Evolutionary conservation across 2,113 vertebrate genomes (phyloP), one percentile per base, ranked within the genome.

Genomic region (Phyllostomus hastatus): DNA sequence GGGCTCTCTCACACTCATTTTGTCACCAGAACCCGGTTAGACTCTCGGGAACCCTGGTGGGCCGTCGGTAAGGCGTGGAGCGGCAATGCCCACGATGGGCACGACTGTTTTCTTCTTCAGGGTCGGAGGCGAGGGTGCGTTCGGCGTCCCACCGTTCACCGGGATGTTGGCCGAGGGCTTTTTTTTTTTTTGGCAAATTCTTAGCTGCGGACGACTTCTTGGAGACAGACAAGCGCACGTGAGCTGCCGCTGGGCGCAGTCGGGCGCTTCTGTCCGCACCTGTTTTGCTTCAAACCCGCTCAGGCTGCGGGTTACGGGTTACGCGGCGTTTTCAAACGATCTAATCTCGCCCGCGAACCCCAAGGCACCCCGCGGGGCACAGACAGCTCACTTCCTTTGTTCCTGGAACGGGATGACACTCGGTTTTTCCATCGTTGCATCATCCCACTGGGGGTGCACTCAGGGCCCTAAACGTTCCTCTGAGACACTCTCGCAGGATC

Each of bases 401-500:
- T 17, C 20, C 46, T 10, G 59, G 26, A 15, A 33, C 52, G 26
- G 17, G 38, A 14, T 9, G 20, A 28, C 38, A 3, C 20, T 10
- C 22, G 35, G 10, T 31, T n/a, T 79, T 57, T 69, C 72, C 72
- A 20, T 46, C 79, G 48, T 85, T 31, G 48, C 38, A n/a, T 57
- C 28, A 41, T 43, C 72, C 7, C 70, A 38, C 33, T 17, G 7
- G 0, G 73, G 54, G 22, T 35, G 82, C 20, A 38, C 11, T 57
- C 48, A 4, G 15, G 16, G 22, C 20, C 4, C 4, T 16, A 4
- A 11, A 15, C 15, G 61, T 3, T 33, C 14, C 57, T 54, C 57
- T 15, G 46, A 41, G n/a, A 66, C 52, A 2, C 0, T 17, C 10
- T 4, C 43, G 2, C 19, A 0, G 17, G 16, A 9, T 31, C 2